These are phyloP conservation scores for Actinostola sp. DNA, from an alignment of 92 coral and sea anemone genomes.

Conservation along the genomic window DNA sequence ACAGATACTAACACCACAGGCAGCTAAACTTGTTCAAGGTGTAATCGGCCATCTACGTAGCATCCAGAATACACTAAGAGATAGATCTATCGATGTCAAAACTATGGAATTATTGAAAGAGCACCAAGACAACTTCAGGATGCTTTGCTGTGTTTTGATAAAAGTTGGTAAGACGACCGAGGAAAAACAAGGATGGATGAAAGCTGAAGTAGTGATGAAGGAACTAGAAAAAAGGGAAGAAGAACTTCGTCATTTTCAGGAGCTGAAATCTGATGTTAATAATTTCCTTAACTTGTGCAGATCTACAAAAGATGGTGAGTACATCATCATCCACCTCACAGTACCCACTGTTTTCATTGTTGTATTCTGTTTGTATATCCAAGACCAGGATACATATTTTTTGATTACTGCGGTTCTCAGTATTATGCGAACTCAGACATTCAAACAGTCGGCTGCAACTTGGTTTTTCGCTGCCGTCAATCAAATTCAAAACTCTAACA, in stretches of 20 bases:
- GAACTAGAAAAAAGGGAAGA: slow-evolving; percentile 13
- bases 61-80: slow-evolving; percentile 5
- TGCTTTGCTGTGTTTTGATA: slow-evolving; percentile 23
- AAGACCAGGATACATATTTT: no score
- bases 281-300: slow-evolving; percentile 16
- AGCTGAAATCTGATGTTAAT: not conserved
- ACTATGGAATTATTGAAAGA: slow-evolving; percentile 10
- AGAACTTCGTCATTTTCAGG: slow-evolving; percentile 5
- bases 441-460: no score
- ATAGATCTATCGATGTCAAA: slow-evolving; percentile 26
- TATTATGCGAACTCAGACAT: no score
- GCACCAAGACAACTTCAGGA: slow-evolving; percentile 21
- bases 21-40: slow-evolving; percentile 12
- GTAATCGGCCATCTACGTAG: slow-evolving; percentile 5
- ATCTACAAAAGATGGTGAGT: slow-evolving; percentile 8
- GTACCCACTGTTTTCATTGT: no score
- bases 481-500: no score
- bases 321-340: no score
- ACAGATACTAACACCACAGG: slow-evolving; percentile 16
- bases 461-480: no score
- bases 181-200: not conserved
- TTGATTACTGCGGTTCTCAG: no score
- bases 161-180: slow-evolving; percentile 9
- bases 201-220: slow-evolving; percentile 11
- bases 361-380: no score